A percentile compares a stretch with the other conserved stretches of the same genome.
phyloP scores from a whole-genome alignment of 1,140 invertebrate species.

The Drosophila kikkawai region DNA sequence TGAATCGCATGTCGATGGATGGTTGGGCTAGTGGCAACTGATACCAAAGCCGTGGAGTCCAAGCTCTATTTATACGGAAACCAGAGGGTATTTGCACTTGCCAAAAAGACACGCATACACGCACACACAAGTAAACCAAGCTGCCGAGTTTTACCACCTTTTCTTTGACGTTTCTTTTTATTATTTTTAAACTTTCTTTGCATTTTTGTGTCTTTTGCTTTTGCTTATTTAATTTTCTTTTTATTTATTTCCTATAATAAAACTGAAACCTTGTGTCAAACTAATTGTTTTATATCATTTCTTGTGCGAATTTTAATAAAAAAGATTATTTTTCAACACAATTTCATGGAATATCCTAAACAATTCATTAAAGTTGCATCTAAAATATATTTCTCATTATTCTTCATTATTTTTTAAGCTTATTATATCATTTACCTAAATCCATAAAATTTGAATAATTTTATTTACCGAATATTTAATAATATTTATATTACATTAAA shows the following conservation, averaged over 20 bases:
- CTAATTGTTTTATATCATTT: not conserved
- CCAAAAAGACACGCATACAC: not conserved
- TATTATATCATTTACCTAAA: not conserved
- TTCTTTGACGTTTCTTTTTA: not conserved
- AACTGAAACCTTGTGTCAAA: not conserved
- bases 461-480: no score
- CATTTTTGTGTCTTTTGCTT: not conserved
- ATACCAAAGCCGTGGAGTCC: not conserved
- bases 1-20: conserved; percentile 4
- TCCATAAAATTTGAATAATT: no score
- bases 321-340: no score
- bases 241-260: not conserved
- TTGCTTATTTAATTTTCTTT: not conserved
- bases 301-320: no score
- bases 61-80: conserved; percentile 4
- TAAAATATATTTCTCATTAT: not conserved
- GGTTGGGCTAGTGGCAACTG: not conserved
- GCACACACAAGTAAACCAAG: not conserved
- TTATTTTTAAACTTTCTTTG: not conserved
- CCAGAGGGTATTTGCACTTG: not conserved
- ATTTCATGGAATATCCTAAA: no score
- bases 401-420: not conserved
- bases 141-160: not conserved
- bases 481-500: no score
- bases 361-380: fast-evolving